Percentiles rank a stretch among this genome's conserved stretches.
Conservation (phyloP, 2,113 vertebrate genomes). For the Pleuronectes platessa region DNA sequence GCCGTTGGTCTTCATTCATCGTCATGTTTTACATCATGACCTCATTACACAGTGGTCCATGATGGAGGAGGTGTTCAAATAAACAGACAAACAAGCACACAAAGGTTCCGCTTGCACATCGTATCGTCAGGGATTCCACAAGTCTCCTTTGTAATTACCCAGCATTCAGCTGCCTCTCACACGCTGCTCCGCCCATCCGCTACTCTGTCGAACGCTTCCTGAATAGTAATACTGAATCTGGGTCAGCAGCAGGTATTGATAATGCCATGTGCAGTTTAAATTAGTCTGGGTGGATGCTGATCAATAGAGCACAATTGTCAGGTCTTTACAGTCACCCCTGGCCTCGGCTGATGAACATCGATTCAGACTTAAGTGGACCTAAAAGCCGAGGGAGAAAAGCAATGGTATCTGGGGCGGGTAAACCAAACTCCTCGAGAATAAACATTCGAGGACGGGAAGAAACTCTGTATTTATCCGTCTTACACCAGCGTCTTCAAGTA, state of each 20-base stretch:
- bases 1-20: neutral
- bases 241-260: constrained; percentile 63
- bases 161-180: constrained; percentile 57
- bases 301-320: constrained; percentile 71
- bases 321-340: constrained; percentile 69
- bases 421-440: constrained; percentile 51
- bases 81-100: constrained; percentile 59
- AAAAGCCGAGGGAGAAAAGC: constrained; percentile 44
- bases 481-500: constrained; percentile 43
- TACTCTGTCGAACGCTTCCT: constrained; percentile 30
- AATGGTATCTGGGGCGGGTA: constrained; percentile 30
- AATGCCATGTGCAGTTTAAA: constrained; percentile 73
- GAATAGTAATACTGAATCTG: constrained; percentile 51
- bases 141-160: constrained; percentile 67
- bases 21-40: constrained; percentile 35
- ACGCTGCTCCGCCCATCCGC: constrained; percentile 30
- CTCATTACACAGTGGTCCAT: constrained; percentile 43
- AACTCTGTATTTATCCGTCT: constrained; percentile 45
- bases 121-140: constrained; percentile 50
- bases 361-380: constrained; percentile 65
- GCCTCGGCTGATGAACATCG: constrained; percentile 70
- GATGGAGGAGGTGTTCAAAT: constrained; percentile 52
- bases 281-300: constrained; percentile 61
- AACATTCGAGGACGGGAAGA: constrained; percentile 34
- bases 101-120: constrained; percentile 59